phyloP scores from a whole-genome alignment of 2,797 vertebrate species.

The Platalea minor region DNA sequence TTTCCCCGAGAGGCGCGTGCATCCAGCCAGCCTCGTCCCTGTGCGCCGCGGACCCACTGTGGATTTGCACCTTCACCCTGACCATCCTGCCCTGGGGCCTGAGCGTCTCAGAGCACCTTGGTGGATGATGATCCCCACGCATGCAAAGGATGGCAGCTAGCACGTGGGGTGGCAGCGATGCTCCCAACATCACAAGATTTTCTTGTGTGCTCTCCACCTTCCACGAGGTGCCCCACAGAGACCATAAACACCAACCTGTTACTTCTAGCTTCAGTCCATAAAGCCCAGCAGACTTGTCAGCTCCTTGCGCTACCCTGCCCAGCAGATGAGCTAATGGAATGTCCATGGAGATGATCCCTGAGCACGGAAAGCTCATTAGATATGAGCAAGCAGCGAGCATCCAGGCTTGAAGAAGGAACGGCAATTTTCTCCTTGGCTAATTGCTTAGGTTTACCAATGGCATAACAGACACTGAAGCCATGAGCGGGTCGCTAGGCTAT shows the following conservation, averaged over 20 bases:
- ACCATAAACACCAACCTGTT: not conserved
- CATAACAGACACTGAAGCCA: not conserved
- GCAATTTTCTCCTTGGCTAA: not conserved
- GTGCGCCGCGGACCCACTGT: fast-evolving
- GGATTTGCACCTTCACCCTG: not conserved
- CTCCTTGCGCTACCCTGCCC: fast-evolving
- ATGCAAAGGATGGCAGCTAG: not conserved
- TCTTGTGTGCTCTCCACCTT: not conserved
- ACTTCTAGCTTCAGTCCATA: not conserved
- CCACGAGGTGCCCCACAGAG: not conserved
- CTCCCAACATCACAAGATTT: not conserved
- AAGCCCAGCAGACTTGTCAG: not conserved
- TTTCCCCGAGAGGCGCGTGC: fast-evolving
- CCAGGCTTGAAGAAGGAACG: not conserved
- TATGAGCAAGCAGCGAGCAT: not conserved
- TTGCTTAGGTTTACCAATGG: not conserved
- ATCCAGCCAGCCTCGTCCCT: not conserved
- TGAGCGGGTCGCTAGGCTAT: not conserved
- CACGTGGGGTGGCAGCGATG: fast-evolving
- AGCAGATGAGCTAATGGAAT: not conserved
- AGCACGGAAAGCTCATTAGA: not conserved
- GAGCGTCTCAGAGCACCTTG: not conserved
- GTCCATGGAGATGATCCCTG: not conserved
- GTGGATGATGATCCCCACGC: not conserved
- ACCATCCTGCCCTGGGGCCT: not conserved